Conservation (phyloP, 2,888 invertebrate species). For the Dione juno region DNA sequence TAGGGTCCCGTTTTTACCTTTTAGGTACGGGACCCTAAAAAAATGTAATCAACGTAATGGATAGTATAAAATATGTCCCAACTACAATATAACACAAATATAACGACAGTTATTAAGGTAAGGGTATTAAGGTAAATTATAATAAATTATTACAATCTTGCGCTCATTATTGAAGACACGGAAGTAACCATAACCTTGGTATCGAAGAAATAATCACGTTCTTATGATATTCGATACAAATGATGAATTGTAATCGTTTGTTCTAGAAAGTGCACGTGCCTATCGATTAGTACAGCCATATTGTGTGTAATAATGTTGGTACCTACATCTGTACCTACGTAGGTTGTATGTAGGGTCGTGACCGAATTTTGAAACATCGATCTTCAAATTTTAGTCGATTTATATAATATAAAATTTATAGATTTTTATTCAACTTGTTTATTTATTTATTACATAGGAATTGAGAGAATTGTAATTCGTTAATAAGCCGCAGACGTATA, state of each 20-base stretch:
- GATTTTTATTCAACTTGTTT: background rate
- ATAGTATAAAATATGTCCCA: background rate
- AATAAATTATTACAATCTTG: conserved; percentile 2
- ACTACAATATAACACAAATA: background rate
- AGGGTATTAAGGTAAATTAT: too few species aligned
- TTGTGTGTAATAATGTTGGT: background rate
- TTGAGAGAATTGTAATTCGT: background rate
- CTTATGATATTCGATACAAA: conserved; percentile 20
- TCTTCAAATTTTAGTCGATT: background rate
- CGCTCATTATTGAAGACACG: conserved; percentile 35
- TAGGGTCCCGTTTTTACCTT: too few species aligned
- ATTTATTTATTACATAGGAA: background rate
- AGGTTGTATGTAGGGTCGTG: conserved; percentile 17
- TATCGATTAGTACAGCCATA: conserved; percentile 21
- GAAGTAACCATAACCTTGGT: conserved; percentile 28
- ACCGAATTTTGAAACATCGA: conserved; percentile 13
- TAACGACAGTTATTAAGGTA: background rate
- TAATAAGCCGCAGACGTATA: background rate
- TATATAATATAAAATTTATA: background rate
- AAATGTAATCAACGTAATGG: background rate
- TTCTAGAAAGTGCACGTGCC: conserved; percentile 29
- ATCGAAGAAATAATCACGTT: conserved; percentile 23
- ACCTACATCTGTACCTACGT: background rate
- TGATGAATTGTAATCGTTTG: conserved; percentile 23
- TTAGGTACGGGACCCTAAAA: too few species aligned